These are phyloP conservation scores for Rhabdomys pumilio DNA, from an alignment of 2,797 vertebrate genomes.

Conservation along the genomic window DNA sequence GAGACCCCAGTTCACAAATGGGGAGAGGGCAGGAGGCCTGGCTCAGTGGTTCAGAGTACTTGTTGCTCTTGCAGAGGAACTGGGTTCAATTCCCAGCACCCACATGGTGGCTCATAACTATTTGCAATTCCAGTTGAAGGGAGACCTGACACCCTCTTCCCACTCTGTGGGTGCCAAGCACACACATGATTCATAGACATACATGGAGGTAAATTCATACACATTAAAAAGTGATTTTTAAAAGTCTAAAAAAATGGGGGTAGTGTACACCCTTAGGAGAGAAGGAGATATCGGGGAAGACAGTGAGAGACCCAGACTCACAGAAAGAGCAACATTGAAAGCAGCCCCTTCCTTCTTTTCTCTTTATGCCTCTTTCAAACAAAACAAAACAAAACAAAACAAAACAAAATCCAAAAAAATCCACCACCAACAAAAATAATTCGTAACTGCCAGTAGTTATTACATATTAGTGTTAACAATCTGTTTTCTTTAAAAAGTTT, in stretches of 20 bases:
- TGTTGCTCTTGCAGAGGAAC: neutral
- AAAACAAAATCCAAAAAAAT: neutral
- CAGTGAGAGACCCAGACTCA: neutral
- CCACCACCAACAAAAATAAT: neutral
- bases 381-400: neutral
- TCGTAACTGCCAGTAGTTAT: no score
- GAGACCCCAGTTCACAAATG: neutral
- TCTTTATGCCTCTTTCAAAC: conserved; percentile 15
- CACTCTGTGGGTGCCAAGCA: neutral
- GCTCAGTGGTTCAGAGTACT: neutral
- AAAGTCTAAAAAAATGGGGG: neutral
- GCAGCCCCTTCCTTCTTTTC: neutral
- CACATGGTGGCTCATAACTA: neutral
- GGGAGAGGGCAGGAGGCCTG: neutral
- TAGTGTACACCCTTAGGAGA: neutral
- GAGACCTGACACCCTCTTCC: neutral
- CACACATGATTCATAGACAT: neutral
- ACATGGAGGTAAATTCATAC: neutral
- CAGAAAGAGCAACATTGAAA: neutral
- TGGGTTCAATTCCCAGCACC: neutral
- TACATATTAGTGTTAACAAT: neutral
- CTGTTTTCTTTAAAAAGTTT: neutral
- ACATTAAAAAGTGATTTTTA: neutral
- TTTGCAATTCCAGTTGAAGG: neutral
- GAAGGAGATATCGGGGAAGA: neutral